Base-by-base conservation (phyloP, 2,888 invertebrate genomes). In the Nycteola revayana region DNA sequence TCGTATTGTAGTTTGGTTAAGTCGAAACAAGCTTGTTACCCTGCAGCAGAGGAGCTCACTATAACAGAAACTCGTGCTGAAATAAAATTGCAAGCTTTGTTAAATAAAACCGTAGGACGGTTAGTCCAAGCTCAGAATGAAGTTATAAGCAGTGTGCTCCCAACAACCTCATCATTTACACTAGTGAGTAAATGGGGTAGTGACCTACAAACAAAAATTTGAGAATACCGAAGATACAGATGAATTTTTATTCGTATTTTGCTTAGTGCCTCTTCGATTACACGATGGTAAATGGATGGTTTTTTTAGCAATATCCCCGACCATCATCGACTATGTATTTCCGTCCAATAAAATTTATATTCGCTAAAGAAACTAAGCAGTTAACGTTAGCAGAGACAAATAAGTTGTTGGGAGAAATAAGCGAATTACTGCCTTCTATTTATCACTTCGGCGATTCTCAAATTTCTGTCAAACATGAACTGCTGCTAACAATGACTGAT, bases 281-380 rank as follows among this genome's bases (percentile, higher is more conserved):
- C 3, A 14, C 14, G 5, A 14, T 23, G 3, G 10, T 28, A 7
- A 10, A 4, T 21, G 21, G 2, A 22, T n/a, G n/a, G n/a, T n/a
- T 22, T 22, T 6, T 22, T 9, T 34, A 28, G 46, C 33, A 46
- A 22, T 46, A 50, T 31, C 47, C 44, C 25, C 38, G 40, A 2
- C 35, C 49, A 30, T 37, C 44, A 9, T 47, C 47, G 2, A 38
- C 39, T 1, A 35, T 36, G 32, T 42, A 28, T 35, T 50, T 42
- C 32, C 30, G 44, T 2, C 37, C 42, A 10, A 45, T 48, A 8
- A 47, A 42, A 10, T 38, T 51, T 7, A 33, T 44, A 28, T 47
- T 47, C 20, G 21, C 35, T 7, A 47, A 47, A 27, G 47, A 47
- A 39, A 42, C 28, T 17, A 42, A 22, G 7, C 40, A 35, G 6